These are phyloP conservation scores for Fratercula arctica DNA, from an alignment of 2,797 vertebrate genomes.

Conservation along the genomic window DNA sequence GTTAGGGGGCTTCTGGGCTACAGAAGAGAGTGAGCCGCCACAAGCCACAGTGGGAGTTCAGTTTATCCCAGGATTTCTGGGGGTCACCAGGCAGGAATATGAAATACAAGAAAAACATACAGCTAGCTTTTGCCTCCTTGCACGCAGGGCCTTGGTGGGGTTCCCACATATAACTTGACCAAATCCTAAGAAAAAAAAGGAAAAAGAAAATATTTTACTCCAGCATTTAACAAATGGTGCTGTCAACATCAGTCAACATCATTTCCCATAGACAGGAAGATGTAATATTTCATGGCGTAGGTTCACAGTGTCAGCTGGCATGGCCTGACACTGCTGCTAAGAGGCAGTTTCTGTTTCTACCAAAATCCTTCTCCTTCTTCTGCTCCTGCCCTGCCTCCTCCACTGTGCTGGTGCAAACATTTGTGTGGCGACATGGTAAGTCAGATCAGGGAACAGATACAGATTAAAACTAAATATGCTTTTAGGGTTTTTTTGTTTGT, in stretches of 20 bases:
- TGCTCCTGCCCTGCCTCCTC: not conserved
- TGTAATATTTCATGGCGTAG: not conserved
- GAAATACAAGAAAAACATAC: slow-evolving; percentile 69
- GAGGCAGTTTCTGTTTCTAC: not conserved
- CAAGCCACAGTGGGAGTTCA: not conserved
- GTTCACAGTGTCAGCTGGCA: not conserved
- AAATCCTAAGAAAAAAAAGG: slow-evolving; percentile 78
- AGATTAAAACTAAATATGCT: not conserved
- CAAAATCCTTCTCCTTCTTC: not conserved
- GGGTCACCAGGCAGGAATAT: not conserved
- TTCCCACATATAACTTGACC: slow-evolving; percentile 90
- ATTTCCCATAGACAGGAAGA: not conserved
- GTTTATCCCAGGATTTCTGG: not conserved
- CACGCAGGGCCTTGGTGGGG: slow-evolving; percentile 84
- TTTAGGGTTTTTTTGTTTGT: accelerated
- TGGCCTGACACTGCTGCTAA: not conserved
- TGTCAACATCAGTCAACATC: not conserved
- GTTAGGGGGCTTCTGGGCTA: not conserved
- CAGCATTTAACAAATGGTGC: not conserved
- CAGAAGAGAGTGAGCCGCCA: not conserved
- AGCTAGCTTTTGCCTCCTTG: slow-evolving; percentile 80
- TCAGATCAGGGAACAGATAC: not conserved
- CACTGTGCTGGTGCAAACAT: not conserved
- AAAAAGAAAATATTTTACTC: not conserved
- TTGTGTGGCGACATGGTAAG: not conserved